Evolutionary conservation across 2,888 invertebrate genomes (phyloP).

Genomic region (Dryobotodes eremita): DNA sequence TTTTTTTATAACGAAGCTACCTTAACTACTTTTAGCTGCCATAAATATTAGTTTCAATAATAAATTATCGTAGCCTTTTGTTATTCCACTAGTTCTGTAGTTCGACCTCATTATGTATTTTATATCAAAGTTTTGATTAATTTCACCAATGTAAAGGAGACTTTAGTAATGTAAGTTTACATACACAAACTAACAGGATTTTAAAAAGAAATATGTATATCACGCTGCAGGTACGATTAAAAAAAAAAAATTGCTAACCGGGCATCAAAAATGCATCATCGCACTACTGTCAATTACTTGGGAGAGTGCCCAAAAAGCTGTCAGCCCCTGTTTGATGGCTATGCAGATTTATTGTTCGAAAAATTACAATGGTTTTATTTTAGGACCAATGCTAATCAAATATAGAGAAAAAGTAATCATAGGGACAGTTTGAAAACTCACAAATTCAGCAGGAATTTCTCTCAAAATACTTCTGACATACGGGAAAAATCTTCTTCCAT

Average conservation of each 20-base stretch:
- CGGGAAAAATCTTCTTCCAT: not conserved
- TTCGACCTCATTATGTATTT: not conserved
- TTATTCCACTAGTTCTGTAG: not conserved
- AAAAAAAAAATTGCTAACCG: not conserved
- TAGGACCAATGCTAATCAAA: not conserved
- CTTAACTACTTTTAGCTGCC: not conserved
- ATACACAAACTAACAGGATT: not conserved
- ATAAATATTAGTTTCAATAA: not conserved
- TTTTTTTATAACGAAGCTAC: not conserved
- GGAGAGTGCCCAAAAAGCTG: not conserved
- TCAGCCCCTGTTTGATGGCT: not conserved
- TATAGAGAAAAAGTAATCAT: no score
- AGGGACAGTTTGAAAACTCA: no score
- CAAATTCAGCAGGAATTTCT: no score
- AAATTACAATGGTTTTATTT: not conserved
- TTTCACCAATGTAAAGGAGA: not conserved
- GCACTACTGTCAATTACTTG: not conserved
- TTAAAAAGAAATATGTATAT: not conserved
- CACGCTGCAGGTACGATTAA: not conserved
- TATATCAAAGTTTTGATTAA: not conserved
- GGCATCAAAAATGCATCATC: not conserved
- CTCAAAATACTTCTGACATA: not conserved
- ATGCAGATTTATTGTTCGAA: not conserved
- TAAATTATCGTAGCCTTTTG: not conserved
- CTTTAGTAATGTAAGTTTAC: not conserved